Percentiles rank a stretch among this genome's conserved stretches.
phyloP scores from a whole-genome alignment of 2,888 invertebrate genomes.

The Oligia strigilis region DNA sequence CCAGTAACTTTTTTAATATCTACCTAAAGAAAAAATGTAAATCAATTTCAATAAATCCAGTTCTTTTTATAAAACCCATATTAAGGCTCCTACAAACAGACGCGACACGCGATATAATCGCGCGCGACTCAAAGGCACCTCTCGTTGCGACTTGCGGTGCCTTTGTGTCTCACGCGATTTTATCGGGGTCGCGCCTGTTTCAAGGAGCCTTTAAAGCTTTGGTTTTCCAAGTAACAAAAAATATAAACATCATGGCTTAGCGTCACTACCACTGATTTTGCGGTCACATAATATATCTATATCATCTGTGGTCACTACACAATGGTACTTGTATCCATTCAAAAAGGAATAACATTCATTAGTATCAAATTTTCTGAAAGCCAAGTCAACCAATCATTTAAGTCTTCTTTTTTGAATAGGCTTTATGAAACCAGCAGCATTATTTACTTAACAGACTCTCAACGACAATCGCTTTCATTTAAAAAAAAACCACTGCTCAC shows the following conservation, averaged over 20 bases:
- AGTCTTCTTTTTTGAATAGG: background rate
- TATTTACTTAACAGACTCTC: background rate
- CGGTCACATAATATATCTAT: background rate
- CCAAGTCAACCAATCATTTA: no score
- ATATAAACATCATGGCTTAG: background rate
- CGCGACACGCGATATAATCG: no score
- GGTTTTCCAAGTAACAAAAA: background rate
- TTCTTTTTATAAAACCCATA: background rate
- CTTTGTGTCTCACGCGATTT: no score
- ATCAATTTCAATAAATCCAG: background rate
- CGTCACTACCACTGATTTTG: background rate
- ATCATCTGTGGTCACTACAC: no score
- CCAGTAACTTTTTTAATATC: background rate
- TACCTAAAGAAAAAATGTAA: no score
- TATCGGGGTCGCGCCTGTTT: no score
- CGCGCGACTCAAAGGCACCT: no score
- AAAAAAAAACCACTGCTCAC: background rate
- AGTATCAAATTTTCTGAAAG: background rate
- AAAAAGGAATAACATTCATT: background rate
- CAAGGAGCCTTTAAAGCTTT: background rate
- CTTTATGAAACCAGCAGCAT: background rate
- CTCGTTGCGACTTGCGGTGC: no score
- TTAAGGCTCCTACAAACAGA: background rate
- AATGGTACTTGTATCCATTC: no score
- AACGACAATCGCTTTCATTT: background rate